phyloP scores from a whole-genome alignment of 2,113 vertebrate species.

The Crotalus horridus region DNA sequence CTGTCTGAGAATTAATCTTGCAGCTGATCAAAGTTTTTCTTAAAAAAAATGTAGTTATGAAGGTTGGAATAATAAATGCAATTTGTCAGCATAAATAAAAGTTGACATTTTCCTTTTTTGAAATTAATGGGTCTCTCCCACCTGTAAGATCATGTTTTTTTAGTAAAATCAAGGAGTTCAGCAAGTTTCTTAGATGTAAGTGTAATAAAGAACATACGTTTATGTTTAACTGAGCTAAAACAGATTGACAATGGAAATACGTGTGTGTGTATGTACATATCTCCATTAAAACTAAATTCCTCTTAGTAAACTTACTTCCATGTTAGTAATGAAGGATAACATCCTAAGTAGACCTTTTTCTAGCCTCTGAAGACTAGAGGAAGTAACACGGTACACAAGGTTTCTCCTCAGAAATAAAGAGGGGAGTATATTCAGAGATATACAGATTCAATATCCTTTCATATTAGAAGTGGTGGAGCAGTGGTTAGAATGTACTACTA shows the following conservation, averaged over 20 bases:
- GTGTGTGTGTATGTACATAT: not conserved
- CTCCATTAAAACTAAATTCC: not conserved
- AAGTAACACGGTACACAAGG: not conserved
- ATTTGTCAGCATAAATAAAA: constrained; percentile 54
- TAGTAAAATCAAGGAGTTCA: not conserved
- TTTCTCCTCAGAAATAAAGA: not conserved
- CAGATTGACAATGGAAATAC: not conserved
- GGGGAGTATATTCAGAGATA: not conserved
- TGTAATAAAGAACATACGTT: not conserved
- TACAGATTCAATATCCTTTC: not conserved
- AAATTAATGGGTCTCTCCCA: not conserved
- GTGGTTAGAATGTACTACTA: too few species aligned
- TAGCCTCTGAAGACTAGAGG: not conserved
- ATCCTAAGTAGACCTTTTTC: not conserved
- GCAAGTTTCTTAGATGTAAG: not conserved
- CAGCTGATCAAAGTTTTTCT: constrained; percentile 33
- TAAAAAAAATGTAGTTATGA: not conserved
- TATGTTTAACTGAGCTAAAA: not conserved
- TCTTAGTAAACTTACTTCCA: not conserved
- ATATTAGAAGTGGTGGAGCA: too few species aligned
- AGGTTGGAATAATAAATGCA: constrained; percentile 57
- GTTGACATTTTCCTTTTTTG: constrained; percentile 5
- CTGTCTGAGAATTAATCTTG: constrained; percentile 20
- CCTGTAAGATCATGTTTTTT: not conserved
- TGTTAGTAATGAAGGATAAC: not conserved